phyloP scores from a whole-genome alignment of 2,113 vertebrate species.

The Cyrtonyx montezumae region DNA sequence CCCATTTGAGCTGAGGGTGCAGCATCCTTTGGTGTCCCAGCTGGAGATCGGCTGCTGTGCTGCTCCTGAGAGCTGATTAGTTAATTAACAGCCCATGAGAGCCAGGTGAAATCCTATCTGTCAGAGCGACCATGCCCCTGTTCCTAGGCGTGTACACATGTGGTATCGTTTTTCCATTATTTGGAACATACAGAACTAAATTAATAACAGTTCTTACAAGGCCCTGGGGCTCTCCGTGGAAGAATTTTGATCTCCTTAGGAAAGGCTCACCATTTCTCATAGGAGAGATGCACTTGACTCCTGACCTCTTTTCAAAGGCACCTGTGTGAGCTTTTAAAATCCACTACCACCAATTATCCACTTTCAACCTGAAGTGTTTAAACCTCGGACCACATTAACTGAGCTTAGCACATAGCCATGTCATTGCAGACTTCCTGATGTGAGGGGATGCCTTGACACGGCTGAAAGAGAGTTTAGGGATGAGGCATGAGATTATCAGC shows the following conservation, averaged over 20 bases:
- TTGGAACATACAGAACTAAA: conserved; percentile 85
- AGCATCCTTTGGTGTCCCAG: fast-evolving
- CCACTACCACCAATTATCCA: conserved; percentile 94
- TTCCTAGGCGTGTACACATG: conserved; percentile 78
- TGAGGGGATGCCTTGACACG: conserved; percentile 83
- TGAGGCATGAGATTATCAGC: conserved; percentile 87
- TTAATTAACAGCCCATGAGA: conserved; percentile 62
- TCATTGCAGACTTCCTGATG: conserved; percentile 87
- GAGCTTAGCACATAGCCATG: conserved; percentile 85
- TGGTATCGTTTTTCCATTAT: conserved; percentile 84
- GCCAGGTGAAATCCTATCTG: conserved; percentile 79
- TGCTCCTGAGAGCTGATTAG: conserved; percentile 59
- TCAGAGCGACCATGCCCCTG: conserved; percentile 51
- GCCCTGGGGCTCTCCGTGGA: conserved; percentile 79
- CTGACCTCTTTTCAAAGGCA: conserved; percentile 94
- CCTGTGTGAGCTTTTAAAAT: conserved; percentile 90
- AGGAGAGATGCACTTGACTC: conserved; percentile 92
- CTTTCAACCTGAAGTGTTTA: conserved; percentile 91
- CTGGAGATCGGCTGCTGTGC: conserved; percentile 40
- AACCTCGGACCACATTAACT: conserved; percentile 83
- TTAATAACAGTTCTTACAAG: conserved; percentile 87
- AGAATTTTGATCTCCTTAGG: conserved; percentile 85
- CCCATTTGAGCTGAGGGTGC: not conserved
- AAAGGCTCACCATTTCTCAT: conserved; percentile 83
- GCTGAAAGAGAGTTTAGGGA: conserved; percentile 85